Conservation (phyloP, 1,140 invertebrate genomes). For the Sitophilus oryzae region DNA sequence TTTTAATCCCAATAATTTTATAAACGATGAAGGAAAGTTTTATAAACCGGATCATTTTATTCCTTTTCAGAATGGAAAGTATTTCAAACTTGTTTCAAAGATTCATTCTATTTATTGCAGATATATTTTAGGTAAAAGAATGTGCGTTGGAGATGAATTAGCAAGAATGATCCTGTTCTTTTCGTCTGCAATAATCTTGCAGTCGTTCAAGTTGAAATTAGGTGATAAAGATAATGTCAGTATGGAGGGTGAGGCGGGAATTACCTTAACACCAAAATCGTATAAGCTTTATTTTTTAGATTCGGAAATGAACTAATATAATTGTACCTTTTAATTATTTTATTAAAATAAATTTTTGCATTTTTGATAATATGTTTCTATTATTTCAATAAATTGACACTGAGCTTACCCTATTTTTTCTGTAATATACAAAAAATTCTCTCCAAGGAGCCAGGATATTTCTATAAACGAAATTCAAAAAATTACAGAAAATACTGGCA, state of each 20-base stretch:
- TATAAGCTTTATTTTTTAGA: conserved; percentile 48
- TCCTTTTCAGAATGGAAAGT: conserved; percentile 74
- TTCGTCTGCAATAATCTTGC: conserved; percentile 58
- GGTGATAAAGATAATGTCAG: conserved; percentile 41
- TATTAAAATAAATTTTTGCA: not conserved
- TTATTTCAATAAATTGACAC: conserved; percentile 1
- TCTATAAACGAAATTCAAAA: too few relatives aligned
- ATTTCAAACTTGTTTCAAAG: not conserved
- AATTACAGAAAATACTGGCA: too few relatives aligned
- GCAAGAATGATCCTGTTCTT: conserved; percentile 69
- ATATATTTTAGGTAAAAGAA: conserved; percentile 63
- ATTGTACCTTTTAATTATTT: not conserved
- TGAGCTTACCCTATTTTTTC: too few relatives aligned
- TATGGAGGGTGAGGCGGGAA: conserved; percentile 60
- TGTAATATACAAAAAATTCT: too few relatives aligned
- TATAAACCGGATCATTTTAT: conserved; percentile 65
- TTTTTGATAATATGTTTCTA: not conserved
- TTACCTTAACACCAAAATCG: conserved; percentile 62
- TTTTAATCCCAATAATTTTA: conserved; percentile 69
- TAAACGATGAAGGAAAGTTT: conserved; percentile 59
- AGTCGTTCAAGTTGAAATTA: conserved; percentile 50
- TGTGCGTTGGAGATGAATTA: conserved; percentile 81
- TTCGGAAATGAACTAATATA: not conserved
- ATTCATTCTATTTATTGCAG: conserved; percentile 1
- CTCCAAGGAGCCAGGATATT: too few relatives aligned